Conservation (phyloP, 2,797 vertebrate genomes). For the Heliangelus exortis region DNA sequence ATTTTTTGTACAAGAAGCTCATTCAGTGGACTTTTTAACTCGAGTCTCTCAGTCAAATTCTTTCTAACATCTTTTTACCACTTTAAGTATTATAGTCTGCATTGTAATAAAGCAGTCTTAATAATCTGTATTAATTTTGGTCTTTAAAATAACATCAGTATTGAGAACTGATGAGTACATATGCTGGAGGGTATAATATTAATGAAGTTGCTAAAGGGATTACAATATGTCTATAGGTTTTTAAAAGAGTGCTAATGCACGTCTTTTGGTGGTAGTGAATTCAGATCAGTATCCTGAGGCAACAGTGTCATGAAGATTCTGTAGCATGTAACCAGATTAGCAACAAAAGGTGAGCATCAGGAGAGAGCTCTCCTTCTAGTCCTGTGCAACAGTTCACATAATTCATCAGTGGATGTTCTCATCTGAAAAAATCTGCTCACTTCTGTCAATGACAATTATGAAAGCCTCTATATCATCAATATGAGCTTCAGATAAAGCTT, state of each 20-base stretch:
- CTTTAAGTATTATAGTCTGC: background rate
- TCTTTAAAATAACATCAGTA: background rate
- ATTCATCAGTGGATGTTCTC: background rate
- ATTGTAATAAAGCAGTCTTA: background rate
- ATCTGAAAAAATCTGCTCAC: background rate
- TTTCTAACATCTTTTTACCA: background rate
- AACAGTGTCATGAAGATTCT: background rate
- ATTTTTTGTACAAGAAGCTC: background rate
- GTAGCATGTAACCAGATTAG: background rate
- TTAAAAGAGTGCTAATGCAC: background rate
- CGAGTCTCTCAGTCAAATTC: background rate
- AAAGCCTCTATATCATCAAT: background rate
- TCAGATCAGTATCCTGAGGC: background rate
- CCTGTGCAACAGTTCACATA: background rate
- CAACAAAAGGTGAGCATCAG: background rate
- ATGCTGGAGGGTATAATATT: background rate
- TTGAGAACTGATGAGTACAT: background rate
- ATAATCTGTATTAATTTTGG: background rate
- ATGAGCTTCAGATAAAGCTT: background rate
- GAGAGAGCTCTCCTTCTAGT: background rate
- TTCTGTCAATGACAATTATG: background rate
- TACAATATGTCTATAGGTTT: background rate
- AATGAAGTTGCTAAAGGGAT: background rate
- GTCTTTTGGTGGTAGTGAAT: background rate
- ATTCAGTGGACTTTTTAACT: background rate